phyloP scores from a whole-genome alignment of 2,888 invertebrate genomes.

The Agonopterix heracliana region DNA sequence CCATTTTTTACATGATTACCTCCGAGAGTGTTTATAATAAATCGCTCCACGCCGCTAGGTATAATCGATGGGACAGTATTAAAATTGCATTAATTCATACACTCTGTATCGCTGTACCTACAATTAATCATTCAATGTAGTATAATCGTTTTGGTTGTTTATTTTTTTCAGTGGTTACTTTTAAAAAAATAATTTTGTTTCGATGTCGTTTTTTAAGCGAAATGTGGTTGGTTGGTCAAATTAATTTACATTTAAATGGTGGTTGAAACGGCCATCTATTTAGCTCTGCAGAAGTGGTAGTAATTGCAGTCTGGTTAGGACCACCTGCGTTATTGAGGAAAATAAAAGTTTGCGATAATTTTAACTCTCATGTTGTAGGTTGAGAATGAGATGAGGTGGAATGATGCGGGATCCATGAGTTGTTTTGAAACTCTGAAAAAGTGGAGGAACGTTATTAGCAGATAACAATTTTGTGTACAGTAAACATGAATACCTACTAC shows the following conservation, averaged over 20 bases:
- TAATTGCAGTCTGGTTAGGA: neutral
- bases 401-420: no score
- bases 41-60: conserved; percentile 21
- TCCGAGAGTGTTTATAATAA: conserved; percentile 35
- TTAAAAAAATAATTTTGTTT: conserved; percentile 2
- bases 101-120: neutral
- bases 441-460: no score
- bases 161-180: neutral
- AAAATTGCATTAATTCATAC: conserved; percentile 26
- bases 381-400: no score
- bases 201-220: neutral
- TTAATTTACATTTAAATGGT: conserved; percentile 1
- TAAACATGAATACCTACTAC: no score
- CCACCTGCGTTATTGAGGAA: neutral
- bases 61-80: conserved; percentile 42
- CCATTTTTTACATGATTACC: conserved; percentile 41
- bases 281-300: neutral
- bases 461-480: no score
- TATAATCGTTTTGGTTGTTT: neutral
- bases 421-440: no score
- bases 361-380: no score
- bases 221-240: conserved; percentile 1
- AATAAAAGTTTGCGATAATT: no score
- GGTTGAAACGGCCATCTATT: neutral
- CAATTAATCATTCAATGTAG: neutral